These are phyloP conservation scores for Chrysoperla carnea DNA, from an alignment of 1,140 invertebrate species.

Conservation along the genomic window DNA sequence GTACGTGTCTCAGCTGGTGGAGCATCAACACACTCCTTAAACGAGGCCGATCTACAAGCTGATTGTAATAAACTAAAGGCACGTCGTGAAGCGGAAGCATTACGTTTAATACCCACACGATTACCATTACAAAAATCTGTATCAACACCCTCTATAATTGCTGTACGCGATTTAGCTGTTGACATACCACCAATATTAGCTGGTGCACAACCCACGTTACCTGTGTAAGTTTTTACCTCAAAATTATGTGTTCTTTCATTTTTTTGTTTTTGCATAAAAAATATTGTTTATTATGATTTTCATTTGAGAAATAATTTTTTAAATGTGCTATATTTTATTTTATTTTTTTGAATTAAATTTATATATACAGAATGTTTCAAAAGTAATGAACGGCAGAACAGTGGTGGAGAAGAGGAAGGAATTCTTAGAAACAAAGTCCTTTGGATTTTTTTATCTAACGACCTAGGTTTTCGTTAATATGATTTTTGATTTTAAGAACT, in stretches of 20 bases:
- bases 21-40: constrained; percentile 65
- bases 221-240: constrained; percentile 25
- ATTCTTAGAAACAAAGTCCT: no score
- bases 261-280: not conserved
- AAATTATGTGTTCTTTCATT: not conserved
- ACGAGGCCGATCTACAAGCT: constrained; percentile 60
- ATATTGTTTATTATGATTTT: no score
- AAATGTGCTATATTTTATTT: constrained; percentile 5
- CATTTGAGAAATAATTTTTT: not conserved
- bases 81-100: constrained; percentile 36
- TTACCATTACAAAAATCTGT: constrained; percentile 78
- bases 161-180: constrained; percentile 31
- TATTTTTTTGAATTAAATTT: constrained; percentile 1
- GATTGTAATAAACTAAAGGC: constrained; percentile 34
- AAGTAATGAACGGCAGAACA: no score
- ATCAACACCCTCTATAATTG: constrained; percentile 75
- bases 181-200: constrained; percentile 13
- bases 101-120: constrained; percentile 43
- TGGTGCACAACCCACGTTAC: constrained; percentile 24
- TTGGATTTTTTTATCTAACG: no score
- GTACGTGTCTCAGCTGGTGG: constrained; percentile 27
- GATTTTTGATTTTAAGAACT: no score
- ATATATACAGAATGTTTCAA: no score
- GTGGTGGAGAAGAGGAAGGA: no score
- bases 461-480: no score